A percentile compares a stretch with the other conserved stretches of the same genome.
Evolutionary conservation across 2,888 invertebrate species (phyloP).

Genomic region (Cenopis cana): DNA sequence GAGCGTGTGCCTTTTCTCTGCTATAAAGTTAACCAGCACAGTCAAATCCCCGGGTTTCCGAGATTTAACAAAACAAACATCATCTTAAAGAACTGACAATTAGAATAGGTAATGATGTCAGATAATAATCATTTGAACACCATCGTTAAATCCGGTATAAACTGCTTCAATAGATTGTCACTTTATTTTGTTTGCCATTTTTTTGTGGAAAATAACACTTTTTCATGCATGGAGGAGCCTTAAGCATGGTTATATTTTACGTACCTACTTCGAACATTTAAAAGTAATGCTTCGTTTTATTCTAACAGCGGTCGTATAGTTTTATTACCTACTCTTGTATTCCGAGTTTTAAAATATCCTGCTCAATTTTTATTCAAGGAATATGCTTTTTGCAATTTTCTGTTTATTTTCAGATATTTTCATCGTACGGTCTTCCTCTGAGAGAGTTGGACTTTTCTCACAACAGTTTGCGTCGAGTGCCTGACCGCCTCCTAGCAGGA

Average conservation of each 20-base stretch:
- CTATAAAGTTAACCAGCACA: not conserved
- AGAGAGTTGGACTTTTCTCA: constrained; percentile 92
- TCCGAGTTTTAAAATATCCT: not conserved
- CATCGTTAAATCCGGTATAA: no score
- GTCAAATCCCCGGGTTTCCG: not conserved
- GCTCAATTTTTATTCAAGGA: not conserved
- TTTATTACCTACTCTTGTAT: constrained; percentile 5
- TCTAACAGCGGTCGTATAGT: not conserved
- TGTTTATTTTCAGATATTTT: constrained; percentile 85
- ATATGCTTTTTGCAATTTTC: not conserved
- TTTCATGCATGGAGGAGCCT: no score
- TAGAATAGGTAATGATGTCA: no score
- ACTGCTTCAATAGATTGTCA: not conserved
- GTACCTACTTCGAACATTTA: not conserved
- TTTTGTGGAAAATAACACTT: not conserved
- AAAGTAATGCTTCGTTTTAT: not conserved
- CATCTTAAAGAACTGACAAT: not conserved
- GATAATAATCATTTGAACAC: no score
- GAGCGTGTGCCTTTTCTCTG: constrained; percentile 2
- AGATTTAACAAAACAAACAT: constrained; percentile 9
- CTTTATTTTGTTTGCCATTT: not conserved
- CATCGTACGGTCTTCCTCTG: constrained; percentile 89
- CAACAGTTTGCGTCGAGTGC: constrained; percentile 91
- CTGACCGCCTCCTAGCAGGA: constrained; percentile 90
- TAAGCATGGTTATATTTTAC: not conserved